phyloP scores from a whole-genome alignment of 2,113 vertebrate genomes.

The Rhegmatorhina hoffmannsi region DNA sequence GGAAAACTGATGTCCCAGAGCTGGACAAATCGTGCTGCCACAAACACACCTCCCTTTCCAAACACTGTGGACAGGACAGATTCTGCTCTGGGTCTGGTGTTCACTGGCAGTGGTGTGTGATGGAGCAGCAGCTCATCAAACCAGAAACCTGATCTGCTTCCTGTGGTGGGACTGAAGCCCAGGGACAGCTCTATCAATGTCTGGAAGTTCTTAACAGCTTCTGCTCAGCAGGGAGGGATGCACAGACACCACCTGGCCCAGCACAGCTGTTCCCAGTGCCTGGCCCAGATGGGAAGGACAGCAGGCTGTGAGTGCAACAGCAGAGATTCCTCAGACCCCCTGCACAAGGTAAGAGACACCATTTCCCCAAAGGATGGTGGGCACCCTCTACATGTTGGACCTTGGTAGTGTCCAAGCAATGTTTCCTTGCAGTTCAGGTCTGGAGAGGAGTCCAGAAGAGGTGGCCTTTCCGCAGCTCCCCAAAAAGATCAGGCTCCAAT shows the following conservation, averaged over 20 bases:
- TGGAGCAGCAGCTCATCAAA: background rate
- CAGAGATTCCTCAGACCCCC: background rate
- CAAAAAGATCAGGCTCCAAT: background rate
- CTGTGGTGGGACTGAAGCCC: background rate
- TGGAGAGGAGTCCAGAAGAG: background rate
- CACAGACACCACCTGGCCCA: background rate
- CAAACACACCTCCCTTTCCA: background rate
- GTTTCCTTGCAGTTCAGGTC: background rate
- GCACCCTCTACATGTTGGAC: accelerated
- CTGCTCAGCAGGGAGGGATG: background rate
- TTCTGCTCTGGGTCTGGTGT: background rate
- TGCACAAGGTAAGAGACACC: background rate
- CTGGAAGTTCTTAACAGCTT: background rate
- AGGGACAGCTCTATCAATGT: background rate
- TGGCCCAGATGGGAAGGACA: background rate
- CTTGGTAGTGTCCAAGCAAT: background rate
- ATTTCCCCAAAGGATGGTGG: background rate
- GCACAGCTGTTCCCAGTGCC: background rate
- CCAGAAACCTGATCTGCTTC: background rate
- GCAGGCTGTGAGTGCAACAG: background rate
- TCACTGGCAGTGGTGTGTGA: background rate
- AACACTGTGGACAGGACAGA: background rate
- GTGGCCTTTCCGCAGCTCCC: background rate
- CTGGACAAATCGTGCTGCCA: background rate
- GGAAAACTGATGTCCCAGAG: background rate